Evolutionary conservation across 1,140 invertebrate species (phyloP), one percentile per base, ranked within the genome.

Genomic region (Diabrotica undecimpunctata): DNA sequence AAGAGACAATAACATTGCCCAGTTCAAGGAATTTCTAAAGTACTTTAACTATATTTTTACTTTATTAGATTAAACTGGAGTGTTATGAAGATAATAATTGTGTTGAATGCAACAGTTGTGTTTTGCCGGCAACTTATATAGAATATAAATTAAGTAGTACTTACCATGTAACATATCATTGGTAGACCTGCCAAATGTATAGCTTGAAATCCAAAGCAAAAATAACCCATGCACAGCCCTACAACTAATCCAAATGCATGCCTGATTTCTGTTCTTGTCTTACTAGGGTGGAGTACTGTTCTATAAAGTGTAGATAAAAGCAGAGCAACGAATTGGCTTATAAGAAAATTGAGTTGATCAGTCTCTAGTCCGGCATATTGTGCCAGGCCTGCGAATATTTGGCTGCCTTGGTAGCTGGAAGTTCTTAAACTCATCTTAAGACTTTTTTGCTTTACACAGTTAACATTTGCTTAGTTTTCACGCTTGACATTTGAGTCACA

Each of bases 141-240:
- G 56, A 38, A 36, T 12, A 50, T 56, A 6, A 62, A 62, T 4
- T 5, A 46, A 46, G n/a, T 46, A 4, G 25, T 46, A 46, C 41
- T 10, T 46, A 71, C 67, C 51, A 68, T 39, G 60, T 71, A 95
- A 80, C 89, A 91, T 71, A 91, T 73, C 68, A 87, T 84, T 53
- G 91, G 88, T 63, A 93, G 79, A 68, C 87, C 84, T 56, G 88
- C 86, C 71, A 93, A 83, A 78, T 93, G 90, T 69, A 92, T 83
- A 5, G 90, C 86, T 81, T 93, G 90, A 87, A 85, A 87, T 81
- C 93, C 93, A 82, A 93, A 95, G 80, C 91, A 93, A 80, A 95
- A 94, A 81, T 91, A 93, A 66, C 90, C 90, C 74, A 94, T 86
- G 63, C 84, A 77, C 71, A 94, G 81, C 57, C 93, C 93, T 76